Percentiles rank a stretch among this genome's conserved stretches.
Conservation (phyloP, 2,888 invertebrate species). For the Leucophora obtusa region DNA sequence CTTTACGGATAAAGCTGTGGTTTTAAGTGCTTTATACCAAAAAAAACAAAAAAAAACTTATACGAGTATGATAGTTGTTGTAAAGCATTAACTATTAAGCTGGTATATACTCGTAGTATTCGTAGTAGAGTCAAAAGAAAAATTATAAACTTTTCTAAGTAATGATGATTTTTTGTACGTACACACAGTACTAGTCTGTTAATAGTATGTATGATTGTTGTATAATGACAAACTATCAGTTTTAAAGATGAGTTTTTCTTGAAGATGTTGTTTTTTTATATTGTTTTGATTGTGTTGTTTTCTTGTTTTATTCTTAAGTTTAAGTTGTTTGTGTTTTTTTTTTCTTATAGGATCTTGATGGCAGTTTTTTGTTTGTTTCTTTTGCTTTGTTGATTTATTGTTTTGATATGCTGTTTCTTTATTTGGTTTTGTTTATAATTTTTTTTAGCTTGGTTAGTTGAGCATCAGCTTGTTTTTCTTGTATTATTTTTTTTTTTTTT, state of each 20-base stretch:
- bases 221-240: conserved; percentile 52
- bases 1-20: conserved; percentile 57
- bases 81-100: conserved; percentile 34
- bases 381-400: conserved; percentile 56
- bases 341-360: conserved; percentile 21
- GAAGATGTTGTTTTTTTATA: conserved; percentile 24
- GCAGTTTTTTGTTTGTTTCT: conserved; percentile 23
- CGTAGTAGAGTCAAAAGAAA: neutral
- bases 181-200: neutral
- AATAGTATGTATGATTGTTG: neutral
- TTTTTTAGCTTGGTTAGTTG: conserved; percentile 14
- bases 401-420: conserved; percentile 54
- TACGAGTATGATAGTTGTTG: conserved; percentile 6
- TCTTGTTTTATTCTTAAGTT: conserved; percentile 23
- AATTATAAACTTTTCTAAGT: conserved; percentile 10
- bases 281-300: conserved; percentile 14
- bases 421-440: neutral
- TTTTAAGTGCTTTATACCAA: conserved; percentile 25
- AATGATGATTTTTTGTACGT: neutral
- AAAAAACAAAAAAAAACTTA: neutral
- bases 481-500: conserved; percentile 17
- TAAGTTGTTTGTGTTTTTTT: conserved; percentile 8
- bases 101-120: neutral
- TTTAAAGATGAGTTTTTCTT: conserved; percentile 48
- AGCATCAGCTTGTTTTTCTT: conserved; percentile 23